Evolutionary conservation across 1,140 invertebrate species (phyloP).

Genomic region (Monomorium pharaonis): DNA sequence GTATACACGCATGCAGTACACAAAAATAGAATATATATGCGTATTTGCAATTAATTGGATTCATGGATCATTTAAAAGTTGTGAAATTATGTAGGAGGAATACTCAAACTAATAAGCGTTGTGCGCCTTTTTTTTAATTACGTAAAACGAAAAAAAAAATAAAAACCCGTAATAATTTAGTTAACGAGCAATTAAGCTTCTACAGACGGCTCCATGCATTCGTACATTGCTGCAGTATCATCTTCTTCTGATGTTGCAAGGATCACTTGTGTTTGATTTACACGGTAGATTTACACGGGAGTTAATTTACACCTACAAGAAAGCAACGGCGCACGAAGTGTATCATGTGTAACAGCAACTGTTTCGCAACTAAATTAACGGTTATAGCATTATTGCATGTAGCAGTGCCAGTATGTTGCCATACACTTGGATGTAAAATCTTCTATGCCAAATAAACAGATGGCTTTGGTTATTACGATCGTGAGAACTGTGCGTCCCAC

Average conservation of each 20-base stretch:
- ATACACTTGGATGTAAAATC: slow-evolving; percentile 47
- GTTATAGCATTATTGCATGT: slow-evolving; percentile 55
- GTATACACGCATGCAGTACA: background rate
- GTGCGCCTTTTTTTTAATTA: background rate
- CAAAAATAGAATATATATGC: background rate
- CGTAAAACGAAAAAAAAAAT: background rate
- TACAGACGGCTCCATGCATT: background rate
- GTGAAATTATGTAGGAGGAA: background rate
- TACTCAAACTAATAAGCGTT: background rate
- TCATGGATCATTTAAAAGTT: background rate
- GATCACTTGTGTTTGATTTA: slow-evolving; percentile 53
- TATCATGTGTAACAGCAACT: slow-evolving; percentile 54
- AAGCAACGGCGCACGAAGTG: slow-evolving; percentile 47
- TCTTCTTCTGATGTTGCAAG: slow-evolving; percentile 5
- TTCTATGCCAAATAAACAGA: slow-evolving; percentile 62
- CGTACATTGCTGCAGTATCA: slow-evolving; percentile 6
- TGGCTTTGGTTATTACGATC: slow-evolving; percentile 70
- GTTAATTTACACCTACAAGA: slow-evolving; percentile 58
- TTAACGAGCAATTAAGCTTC: slow-evolving; percentile 28
- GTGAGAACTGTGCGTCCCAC: slow-evolving; percentile 59
- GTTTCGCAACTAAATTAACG: slow-evolving; percentile 57
- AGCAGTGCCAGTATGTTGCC: slow-evolving; percentile 31
- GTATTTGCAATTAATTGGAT: background rate
- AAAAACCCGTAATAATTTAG: slow-evolving; percentile 7
- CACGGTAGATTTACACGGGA: slow-evolving; percentile 55